These are phyloP conservation scores for Hypanus sabinus DNA, from an alignment of 2,113 vertebrate genomes.

Conservation along the genomic window DNA sequence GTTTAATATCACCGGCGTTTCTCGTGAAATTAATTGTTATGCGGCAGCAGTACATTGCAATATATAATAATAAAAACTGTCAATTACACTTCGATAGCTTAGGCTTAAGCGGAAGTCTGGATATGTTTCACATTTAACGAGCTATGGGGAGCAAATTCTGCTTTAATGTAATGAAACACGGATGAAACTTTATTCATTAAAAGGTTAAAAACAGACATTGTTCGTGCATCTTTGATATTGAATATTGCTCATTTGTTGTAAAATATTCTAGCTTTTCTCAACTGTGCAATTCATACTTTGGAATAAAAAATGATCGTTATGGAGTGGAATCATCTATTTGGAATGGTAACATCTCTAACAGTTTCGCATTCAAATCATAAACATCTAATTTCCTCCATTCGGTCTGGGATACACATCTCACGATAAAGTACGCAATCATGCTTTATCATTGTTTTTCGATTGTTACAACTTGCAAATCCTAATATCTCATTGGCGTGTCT, in stretches of 20 bases:
- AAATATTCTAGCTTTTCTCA: neutral
- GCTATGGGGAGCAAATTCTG: neutral
- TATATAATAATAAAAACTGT: too few species aligned
- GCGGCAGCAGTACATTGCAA: too few species aligned
- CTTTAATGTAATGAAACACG: too few species aligned
- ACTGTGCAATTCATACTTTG: neutral
- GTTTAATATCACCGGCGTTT: too few species aligned
- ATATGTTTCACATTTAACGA: neutral
- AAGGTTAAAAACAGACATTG: neutral
- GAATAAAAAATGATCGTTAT: neutral
- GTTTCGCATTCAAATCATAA: neutral
- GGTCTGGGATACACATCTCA: too few species aligned
- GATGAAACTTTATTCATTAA: neutral
- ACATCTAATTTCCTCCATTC: neutral
- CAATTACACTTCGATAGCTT: too few species aligned
- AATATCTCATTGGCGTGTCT: neutral
- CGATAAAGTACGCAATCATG: neutral
- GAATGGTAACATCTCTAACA: neutral
- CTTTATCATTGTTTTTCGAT: neutral
- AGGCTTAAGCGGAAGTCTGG: neutral
- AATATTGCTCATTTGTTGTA: neutral
- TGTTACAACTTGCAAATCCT: neutral
- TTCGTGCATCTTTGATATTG: neutral
- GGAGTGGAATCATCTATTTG: neutral
- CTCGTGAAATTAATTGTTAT: too few species aligned